A percentile compares a stretch with the other conserved stretches of the same genome.
These are phyloP conservation scores for Spheniscus humboldti DNA, from an alignment of 2,797 vertebrate genomes.

Conservation along the genomic window DNA sequence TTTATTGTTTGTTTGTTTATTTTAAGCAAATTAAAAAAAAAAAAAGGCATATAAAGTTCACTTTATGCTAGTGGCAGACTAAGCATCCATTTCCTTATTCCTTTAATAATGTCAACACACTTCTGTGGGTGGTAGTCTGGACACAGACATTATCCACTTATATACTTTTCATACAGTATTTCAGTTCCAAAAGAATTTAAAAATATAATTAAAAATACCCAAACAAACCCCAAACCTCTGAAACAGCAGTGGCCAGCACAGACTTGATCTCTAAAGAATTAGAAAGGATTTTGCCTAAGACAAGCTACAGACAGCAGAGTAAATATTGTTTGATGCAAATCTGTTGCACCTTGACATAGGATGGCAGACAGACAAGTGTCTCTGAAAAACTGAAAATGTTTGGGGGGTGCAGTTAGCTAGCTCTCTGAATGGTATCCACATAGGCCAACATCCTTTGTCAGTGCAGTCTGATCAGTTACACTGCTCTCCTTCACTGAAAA, in stretches of 20 bases:
- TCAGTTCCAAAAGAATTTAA: neutral
- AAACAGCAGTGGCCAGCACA: neutral
- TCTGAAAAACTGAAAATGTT: neutral
- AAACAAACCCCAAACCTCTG: neutral
- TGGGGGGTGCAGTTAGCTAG: neutral
- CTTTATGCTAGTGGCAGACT: neutral
- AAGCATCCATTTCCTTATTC: slow-evolving; percentile 37
- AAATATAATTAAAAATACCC: neutral
- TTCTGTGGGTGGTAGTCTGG: slow-evolving; percentile 1
- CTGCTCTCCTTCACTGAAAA: neutral
- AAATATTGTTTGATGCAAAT: neutral
- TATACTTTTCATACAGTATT: slow-evolving; percentile 10
- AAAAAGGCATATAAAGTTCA: slow-evolving; percentile 35
- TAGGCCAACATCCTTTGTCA: neutral
- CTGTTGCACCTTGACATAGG: neutral
- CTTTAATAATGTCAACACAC: slow-evolving; percentile 20
- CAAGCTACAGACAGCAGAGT: neutral
- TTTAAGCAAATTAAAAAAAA: neutral
- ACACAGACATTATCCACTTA: slow-evolving; percentile 22
- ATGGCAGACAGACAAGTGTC: neutral
- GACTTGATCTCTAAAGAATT: neutral
- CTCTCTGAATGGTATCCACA: neutral
- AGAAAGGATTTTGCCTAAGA: neutral
- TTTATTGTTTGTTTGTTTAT: neutral
- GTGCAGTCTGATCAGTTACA: neutral